Evolutionary conservation across 2,888 invertebrate species (phyloP), one percentile per base, ranked within the genome.

Genomic region (Cetonia aurata): DNA sequence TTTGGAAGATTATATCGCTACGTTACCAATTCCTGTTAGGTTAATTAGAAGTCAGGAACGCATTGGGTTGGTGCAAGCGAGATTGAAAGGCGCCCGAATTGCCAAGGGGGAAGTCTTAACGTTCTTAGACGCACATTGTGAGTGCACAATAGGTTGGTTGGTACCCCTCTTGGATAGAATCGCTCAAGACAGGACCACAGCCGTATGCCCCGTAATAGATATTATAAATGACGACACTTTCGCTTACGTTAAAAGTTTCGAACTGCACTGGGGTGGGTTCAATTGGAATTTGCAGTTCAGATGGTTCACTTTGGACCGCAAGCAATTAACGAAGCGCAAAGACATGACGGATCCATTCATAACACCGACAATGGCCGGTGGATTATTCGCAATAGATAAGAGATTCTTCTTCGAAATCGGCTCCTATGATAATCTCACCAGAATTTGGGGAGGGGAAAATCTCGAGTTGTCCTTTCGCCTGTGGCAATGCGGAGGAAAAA

Each of bases 401-500:
- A 89, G 91, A 62, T 93, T 95, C 76, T 98, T 98, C 81, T 95
- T 94, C 86, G 91, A 95, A 74, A 85, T 96, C 13, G 98, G 97
- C 0, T 88, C 89, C 6, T 92, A 92, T 76, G 92, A 92, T 75
- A 89, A 90, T 77, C 87, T 88, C 48, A 91, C 91, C 91, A 89
- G 92, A 77, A 96, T 98, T 72, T 99, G 99, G 99, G 99, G 99
- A 3, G 99, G 97, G 0, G 99, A 99, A 84, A 99, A 99, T 84
- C 88, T 99, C 42, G 99, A 99, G 85, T 88, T 99, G 83, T 98
- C 98, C 0, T 98, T 99, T 67, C 31, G 94, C 96, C 95, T 96
- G 76, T 98, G 97, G 97, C 96, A 96, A 90, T 98, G 97, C 88
- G 97, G 97, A 83, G 97, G 97, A 79, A 92, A 90, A 81, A 89